Base-by-base conservation (phyloP, 2,888 invertebrate genomes). In the Thecophora atra region DNA sequence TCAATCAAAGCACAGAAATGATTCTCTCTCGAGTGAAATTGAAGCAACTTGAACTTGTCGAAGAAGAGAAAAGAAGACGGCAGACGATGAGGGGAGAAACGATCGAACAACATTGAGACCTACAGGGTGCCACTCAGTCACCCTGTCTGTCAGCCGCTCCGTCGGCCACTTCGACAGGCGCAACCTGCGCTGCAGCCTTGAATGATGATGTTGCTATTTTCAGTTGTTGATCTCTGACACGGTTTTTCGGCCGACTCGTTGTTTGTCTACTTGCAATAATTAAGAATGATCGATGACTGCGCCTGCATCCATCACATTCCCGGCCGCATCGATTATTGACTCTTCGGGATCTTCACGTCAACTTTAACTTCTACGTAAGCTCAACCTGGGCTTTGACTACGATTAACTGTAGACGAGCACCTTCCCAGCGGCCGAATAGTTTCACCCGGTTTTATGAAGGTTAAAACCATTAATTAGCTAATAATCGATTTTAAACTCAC, bases 1-100 rank as follows among this genome's bases (percentile, higher is more conserved):
- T 79, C 76, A 78, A 78, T 77, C 77, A 78, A 73, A 69, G 21
- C 65, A 21, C 7, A 44, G 52, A 70, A 70, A 26, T 52, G 19
- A 56, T 67, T 37, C 56, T 15, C 44, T 47, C 52, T 70, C 30
- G n/a, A 52, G 70, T 47, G 51, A 64, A 52, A 66, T 37, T 67
- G 30, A 42, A 42, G 42, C 37, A 60, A 47, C 44, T 58, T 13
- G 51, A 69, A 58, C 56, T 72, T 56, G 66, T 70, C 26, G 21
- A 28, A 63, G 4, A 47, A 7, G 52, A 13, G 21, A 5, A n/a
- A 8, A 7, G 21, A n/a, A 1, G n/a, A 15, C n/a, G 17, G 60
- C n/a, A 17, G 26, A 11, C 15, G 60, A 4, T 15, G 44, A 4
- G 15, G 37, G 37, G 37, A 37, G 37, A 37, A 0, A 37, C 11